Evolutionary conservation across 2,797 vertebrate genomes (phyloP), one percentile per base, ranked within the genome.

Genomic region (Danio jaintianensis): DNA sequence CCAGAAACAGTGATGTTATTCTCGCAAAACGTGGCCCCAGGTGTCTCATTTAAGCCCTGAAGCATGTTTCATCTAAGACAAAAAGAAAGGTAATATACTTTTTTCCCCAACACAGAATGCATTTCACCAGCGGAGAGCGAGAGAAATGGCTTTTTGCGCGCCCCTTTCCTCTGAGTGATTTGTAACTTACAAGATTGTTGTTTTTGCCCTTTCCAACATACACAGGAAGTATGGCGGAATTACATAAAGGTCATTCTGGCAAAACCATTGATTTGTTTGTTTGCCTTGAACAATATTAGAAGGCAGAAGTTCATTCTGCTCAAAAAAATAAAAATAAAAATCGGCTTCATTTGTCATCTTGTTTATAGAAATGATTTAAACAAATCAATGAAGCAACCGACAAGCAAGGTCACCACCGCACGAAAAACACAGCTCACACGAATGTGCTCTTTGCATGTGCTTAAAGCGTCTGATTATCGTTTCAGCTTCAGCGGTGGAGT

Each of bases 201-300:
- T 83, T 88, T 85, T 80, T 91, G 88, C 88, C 90, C 91, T 92
- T 91, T 92, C 82, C 48, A 67, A 72, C 73, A 77, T 82, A 88
- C 83, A 78, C 86, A 79, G 69, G 62, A 82, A 86, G 75, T 83
- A 87, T 45, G 20, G 64, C 7, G 15, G 87, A 90, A 89, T 90
- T 87, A 89, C 76, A 88, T 84, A 92, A 93, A 94, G 92, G 92
- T 93, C 91, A 92, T 47, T 59, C 76, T 12, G 12, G 76, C 73
- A 74, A 80, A 86, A 79, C 84, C 86, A 89, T 68, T 89, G 80
- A 71, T 80, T 79, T 87, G 73, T 89, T 83, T 87, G 76, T 79
- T 86, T 79, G 64, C 74, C 84, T 75, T 48, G 53, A 62, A 58
- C 82, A 82, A 47, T 73, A 81, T 81, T 40, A 84, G 81, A 75